These are phyloP conservation scores for Drosophila teissieri DNA, from an alignment of 1,140 invertebrate genomes.

Conservation along the genomic window DNA sequence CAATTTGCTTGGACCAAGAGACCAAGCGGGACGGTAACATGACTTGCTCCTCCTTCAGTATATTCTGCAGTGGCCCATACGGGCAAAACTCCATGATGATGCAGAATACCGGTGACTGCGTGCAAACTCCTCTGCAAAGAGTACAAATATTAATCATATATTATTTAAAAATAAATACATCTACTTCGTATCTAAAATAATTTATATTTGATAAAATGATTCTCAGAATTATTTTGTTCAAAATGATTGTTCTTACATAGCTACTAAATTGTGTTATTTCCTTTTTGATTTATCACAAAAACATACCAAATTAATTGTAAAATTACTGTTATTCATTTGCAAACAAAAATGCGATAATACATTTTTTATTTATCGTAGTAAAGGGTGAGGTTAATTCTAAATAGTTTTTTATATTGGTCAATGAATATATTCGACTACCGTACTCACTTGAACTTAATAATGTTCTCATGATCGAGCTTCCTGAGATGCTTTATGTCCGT, in stretches of 20 bases:
- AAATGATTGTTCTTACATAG: not conserved
- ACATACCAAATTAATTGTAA: no score
- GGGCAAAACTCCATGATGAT: constrained; percentile 99
- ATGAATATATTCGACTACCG: not conserved
- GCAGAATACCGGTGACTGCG: constrained; percentile 96
- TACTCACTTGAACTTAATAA: constrained; percentile 95
- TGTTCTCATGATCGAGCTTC: constrained; percentile 98
- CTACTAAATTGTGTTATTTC: not conserved
- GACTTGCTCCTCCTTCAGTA: constrained; percentile 91
- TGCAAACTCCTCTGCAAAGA: constrained; percentile 92
- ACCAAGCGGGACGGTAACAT: constrained; percentile 94
- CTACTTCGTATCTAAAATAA: not conserved
- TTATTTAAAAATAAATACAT: not conserved
- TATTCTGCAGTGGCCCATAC: constrained; percentile 96
- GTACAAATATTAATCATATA: not conserved
- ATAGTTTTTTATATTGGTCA: not conserved
- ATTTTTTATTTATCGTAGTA: not conserved
- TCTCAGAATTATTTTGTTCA: not conserved
- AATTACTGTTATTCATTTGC: no score
- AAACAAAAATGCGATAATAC: no score
- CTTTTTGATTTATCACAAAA: not conserved
- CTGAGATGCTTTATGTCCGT: constrained; percentile 97
- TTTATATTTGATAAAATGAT: not conserved
- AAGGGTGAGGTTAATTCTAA: not conserved
- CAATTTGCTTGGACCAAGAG: constrained; percentile 98